These are phyloP conservation scores for Temnothorax longispinosus DNA, from an alignment of 1,140 invertebrate genomes.

Conservation along the genomic window DNA sequence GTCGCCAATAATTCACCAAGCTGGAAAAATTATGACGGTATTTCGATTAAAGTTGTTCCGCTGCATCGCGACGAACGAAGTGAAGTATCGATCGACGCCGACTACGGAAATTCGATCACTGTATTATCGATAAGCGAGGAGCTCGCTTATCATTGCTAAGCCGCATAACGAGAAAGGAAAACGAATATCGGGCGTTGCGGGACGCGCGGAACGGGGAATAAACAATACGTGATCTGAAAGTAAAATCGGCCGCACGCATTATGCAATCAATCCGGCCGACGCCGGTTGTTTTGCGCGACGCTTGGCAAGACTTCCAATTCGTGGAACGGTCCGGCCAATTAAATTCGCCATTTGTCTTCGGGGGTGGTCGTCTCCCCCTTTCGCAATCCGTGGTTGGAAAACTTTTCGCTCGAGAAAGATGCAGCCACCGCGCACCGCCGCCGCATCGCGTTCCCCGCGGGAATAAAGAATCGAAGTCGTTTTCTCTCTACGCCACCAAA, in stretches of 20 bases:
- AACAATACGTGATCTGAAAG: constrained; percentile 47
- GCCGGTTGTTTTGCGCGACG: constrained; percentile 28
- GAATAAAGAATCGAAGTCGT: constrained; percentile 77
- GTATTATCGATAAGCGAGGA: not conserved
- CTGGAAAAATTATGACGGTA: constrained; percentile 27
- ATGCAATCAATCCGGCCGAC: constrained; percentile 13
- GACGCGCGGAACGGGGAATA: not conserved
- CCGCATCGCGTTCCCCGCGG: constrained; percentile 43
- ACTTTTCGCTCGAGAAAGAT: constrained; percentile 58
- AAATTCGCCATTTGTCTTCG: constrained; percentile 69
- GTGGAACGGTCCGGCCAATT: constrained; percentile 63
- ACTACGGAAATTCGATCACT: constrained; percentile 2
- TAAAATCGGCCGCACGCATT: constrained; percentile 39
- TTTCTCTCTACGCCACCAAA: constrained; percentile 72
- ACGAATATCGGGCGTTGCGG: not conserved
- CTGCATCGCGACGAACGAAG: not conserved
- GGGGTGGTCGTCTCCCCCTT: constrained; percentile 24
- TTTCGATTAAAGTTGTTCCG: constrained; percentile 17
- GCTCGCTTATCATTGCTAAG: not conserved
- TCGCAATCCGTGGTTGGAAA: constrained; percentile 60
- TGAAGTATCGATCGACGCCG: not conserved
- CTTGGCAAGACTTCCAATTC: constrained; percentile 50
- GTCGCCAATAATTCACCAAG: not conserved
- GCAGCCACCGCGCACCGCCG: not conserved
- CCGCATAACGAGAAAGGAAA: not conserved